phyloP scores from a whole-genome alignment of 53 echinoderm and acorn worm species.

The Stichopus horrens region DNA sequence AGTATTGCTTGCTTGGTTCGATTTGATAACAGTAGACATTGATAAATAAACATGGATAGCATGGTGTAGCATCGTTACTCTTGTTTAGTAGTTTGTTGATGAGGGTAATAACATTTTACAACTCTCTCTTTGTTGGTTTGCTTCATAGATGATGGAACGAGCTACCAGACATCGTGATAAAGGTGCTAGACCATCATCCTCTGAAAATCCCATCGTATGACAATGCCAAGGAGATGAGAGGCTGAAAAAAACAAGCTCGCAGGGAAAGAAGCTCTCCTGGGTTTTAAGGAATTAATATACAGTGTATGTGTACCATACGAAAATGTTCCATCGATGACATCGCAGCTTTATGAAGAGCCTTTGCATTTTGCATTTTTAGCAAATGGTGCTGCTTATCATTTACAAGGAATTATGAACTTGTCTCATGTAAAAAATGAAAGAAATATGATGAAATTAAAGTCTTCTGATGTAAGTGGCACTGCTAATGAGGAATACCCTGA shows the following conservation, averaged over 20 bases:
- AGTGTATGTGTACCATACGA: neutral
- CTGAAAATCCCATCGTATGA: slow-evolving; percentile 18
- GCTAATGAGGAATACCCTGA: neutral
- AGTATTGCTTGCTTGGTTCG: neutral
- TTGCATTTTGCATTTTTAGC: neutral
- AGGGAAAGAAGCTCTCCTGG: neutral
- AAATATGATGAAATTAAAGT: neutral
- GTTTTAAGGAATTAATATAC: neutral
- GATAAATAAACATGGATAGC: neutral
- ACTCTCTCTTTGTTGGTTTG: neutral
- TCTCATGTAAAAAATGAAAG: neutral
- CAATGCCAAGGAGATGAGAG: neutral
- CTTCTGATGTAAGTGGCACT: neutral
- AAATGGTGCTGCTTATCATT: neutral
- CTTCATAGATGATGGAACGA: slow-evolving; percentile 18
- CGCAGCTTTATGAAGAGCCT: neutral
- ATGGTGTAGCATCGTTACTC: neutral
- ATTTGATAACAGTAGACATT: neutral
- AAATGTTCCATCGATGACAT: neutral
- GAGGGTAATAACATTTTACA: neutral
- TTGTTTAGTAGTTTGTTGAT: neutral
- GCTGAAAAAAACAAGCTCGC: neutral
- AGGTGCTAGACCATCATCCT: neutral
- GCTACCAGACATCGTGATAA: slow-evolving; percentile 13
- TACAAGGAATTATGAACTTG: neutral